Base-by-base conservation (phyloP, 2,888 invertebrate genomes). In the Eristalis intricaria region DNA sequence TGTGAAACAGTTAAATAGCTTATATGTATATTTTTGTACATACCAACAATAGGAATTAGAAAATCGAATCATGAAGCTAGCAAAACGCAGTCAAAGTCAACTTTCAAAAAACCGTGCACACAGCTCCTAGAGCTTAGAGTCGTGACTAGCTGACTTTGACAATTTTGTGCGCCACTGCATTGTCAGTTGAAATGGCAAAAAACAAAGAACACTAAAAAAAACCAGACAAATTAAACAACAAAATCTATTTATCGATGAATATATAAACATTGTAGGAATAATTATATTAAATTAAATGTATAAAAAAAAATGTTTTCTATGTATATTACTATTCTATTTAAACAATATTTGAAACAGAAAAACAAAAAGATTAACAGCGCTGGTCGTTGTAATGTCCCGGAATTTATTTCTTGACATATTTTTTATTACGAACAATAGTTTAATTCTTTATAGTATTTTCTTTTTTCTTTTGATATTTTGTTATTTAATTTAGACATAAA, bases 181-280 rank as follows among this genome's bases (percentile, higher is more conserved):
- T 63, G 64, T 19, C 35, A n/a, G 29, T 56, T 50, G 11, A 73
- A 50, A 60, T 35, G 35, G 43, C 43, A 74, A 29, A 66, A 68
- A 61, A 66, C 29, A 64, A 68, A 40, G 26, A 60, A 68, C 60
- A 61, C 26, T 64, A 68, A 35, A 19, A 68, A 3, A 74, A 74
- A 50, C n/a, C 58, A 64, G 15, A 22, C 32, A 11, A 65, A 38
- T 32, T 15, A 26, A 26, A 60, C 43, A 58, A 68, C 23, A 35
- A 61, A 80, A 68, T 79, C 43, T 79, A 74, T 68, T 80, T 80
- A 80, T 80, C 73, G 64, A 76, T 66, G 60, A 43, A 73, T 80
- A 43, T 75, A 80, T 56, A 23, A 66, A 56, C 74, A 81, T 56
- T 75, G 56, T 68, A 79, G 65, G 32, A 13, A 63, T 80, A 74